These are phyloP conservation scores for Pharmacophagus antenor DNA, from an alignment of 2,888 invertebrate genomes.

Conservation along the genomic window DNA sequence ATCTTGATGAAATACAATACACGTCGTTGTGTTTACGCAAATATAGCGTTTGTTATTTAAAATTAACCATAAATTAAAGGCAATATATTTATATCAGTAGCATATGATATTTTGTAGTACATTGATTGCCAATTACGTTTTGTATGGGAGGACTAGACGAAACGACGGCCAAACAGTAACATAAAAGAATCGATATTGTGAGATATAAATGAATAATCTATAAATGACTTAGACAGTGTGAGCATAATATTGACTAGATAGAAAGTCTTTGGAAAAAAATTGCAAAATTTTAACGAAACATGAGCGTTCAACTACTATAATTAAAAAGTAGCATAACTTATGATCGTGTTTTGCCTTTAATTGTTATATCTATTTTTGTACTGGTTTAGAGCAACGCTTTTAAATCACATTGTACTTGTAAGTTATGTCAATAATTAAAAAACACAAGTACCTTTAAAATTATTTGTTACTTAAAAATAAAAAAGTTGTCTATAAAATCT, in stretches of 20 bases:
- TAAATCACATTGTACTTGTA: too few species aligned
- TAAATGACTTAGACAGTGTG: conserved; percentile 67
- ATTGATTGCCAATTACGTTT: conserved; percentile 65
- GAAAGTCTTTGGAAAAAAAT: too few species aligned
- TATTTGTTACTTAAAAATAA: not conserved
- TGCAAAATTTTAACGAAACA: not conserved
- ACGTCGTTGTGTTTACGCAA: not conserved
- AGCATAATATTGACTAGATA: conserved; percentile 45
- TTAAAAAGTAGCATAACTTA: too few species aligned
- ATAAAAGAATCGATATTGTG: conserved; percentile 72
- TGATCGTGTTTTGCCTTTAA: too few species aligned
- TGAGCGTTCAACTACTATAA: too few species aligned
- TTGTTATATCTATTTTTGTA: too few species aligned
- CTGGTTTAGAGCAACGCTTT: too few species aligned
- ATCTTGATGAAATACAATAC: not conserved
- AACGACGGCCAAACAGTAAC: conserved; percentile 70
- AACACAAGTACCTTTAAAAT: too few species aligned
- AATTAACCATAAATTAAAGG: conserved; percentile 6
- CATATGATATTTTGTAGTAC: conserved; percentile 46
- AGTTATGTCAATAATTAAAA: too few species aligned
- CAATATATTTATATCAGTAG: conserved; percentile 30
- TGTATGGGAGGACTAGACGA: conserved; percentile 59
- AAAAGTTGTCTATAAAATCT: not conserved
- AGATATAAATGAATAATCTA: conserved; percentile 79
- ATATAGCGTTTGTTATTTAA: not conserved